Evolutionary conservation across 2,113 vertebrate genomes (phyloP).

Genomic region (Rhipidura dahli): DNA sequence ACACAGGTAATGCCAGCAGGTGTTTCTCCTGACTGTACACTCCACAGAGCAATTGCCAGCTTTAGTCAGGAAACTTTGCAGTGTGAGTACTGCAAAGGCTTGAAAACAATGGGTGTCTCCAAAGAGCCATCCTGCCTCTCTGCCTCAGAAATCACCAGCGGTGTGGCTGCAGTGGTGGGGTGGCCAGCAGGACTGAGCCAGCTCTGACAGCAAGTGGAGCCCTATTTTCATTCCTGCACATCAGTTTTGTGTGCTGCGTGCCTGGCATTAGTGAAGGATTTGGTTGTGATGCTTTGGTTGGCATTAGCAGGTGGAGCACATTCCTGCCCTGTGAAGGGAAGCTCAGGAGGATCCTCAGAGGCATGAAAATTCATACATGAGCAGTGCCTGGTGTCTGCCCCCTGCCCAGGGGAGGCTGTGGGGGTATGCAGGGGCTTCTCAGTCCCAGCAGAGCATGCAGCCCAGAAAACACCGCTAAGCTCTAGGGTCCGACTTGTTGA

Average conservation of each 20-base stretch:
- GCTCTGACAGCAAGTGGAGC: not conserved
- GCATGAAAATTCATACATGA: not conserved
- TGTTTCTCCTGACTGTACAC: not conserved
- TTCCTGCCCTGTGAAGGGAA: not conserved
- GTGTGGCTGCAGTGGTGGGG: not conserved
- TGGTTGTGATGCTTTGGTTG: not conserved
- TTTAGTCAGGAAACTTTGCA: not conserved
- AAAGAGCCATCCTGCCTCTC: not conserved
- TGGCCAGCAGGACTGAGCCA: not conserved
- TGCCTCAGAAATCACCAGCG: rapidly evolving
- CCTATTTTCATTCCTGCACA: not conserved
- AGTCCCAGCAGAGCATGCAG: not conserved
- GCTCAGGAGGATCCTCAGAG: not conserved
- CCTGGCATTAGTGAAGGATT: not conserved
- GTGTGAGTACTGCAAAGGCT: not conserved
- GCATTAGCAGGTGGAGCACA: rapidly evolving
- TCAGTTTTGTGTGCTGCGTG: not conserved
- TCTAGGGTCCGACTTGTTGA: not conserved
- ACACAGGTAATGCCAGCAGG: not conserved
- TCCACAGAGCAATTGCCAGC: not conserved
- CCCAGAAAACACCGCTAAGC: not conserved
- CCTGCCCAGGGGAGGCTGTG: not conserved
- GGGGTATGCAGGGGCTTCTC: not conserved
- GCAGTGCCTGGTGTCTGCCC: not conserved
- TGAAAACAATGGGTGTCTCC: not conserved